Base-by-base conservation (phyloP, 2,113 vertebrate species). In the Actinemys pallida region DNA sequence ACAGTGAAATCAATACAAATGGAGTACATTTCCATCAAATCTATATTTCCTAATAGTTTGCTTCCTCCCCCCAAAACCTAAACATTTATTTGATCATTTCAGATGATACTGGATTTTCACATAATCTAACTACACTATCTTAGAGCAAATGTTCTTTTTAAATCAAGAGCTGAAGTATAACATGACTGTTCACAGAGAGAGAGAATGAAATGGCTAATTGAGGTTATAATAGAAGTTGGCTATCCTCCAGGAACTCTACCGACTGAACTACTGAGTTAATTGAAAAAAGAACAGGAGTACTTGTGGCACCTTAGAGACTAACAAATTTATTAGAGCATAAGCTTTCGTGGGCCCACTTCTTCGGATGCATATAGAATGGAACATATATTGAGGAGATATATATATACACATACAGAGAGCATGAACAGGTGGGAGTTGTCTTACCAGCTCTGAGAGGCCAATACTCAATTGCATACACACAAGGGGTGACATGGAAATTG, bases 191-290 rank as follows among this genome's bases (percentile, higher is more conserved):
- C 56, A 89, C 81, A 92, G 52, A 14, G 4, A 2, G 2, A 31
- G 10, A 88, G 75, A 84, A 81, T 79, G 39, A 87, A 82, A 5
- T 10, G 84, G 78, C 14, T 81, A 94, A 72, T 10, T 29, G 62
- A 94, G 78, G 78, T 86, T 86, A 78, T 39, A 94, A 86, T 81
- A 1, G 5, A 92, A 93, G 47, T 56, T 97, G 95, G 90, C 96
- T 92, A 76, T 0, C 4, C 86, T 27, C 79, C 95, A 96, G 92
- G 81, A 95, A 89, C 78, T 88, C 85, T 57, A 88, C 85, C 65
- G 86, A 50, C 56, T 94, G 62, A 96, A 95, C 52, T 8, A 89
- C 35, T 75, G 92, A 93, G 92, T 93, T 96, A 96, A 95, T 90
- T 92, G 62, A 39, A 39, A 39, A 39, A 39, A 39, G 39, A 39